These are phyloP conservation scores for Microctenopoma steveboyesi DNA, from an alignment of 2,797 vertebrate genomes.

Conservation along the genomic window DNA sequence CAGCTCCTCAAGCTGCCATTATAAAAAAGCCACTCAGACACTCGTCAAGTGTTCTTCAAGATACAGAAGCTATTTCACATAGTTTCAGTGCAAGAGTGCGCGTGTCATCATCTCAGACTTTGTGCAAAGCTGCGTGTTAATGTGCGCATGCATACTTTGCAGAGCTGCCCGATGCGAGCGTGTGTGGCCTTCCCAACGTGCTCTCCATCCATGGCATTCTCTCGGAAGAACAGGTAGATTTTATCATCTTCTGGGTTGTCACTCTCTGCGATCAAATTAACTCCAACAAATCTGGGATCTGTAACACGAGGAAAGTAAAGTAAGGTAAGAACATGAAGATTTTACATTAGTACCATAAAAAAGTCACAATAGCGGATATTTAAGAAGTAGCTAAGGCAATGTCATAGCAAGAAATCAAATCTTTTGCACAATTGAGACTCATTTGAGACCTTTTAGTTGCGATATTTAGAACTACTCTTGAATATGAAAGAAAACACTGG, in stretches of 20 bases:
- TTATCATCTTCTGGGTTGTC: constrained; percentile 99
- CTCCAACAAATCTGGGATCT: constrained; percentile 95
- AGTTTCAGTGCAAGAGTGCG: constrained; percentile 24
- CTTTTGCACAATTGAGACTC: background rate
- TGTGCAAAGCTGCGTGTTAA: constrained; percentile 17
- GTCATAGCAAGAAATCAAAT: too few species aligned
- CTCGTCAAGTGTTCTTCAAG: constrained; percentile 61
- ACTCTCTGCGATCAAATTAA: constrained; percentile 94
- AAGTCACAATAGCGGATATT: too few species aligned
- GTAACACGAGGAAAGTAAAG: constrained; percentile 28
- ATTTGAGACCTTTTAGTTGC: background rate
- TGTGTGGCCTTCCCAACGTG: constrained; percentile 96
- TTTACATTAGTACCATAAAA: too few species aligned
- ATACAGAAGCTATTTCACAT: constrained; percentile 58
- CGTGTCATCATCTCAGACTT: constrained; percentile 35
- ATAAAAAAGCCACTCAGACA: constrained; percentile 65
- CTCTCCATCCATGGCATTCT: constrained; percentile 97
- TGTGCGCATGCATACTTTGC: constrained; percentile 86
- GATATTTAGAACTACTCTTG: constrained; percentile 1
- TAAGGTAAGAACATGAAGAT: background rate
- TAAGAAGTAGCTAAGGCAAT: too few species aligned
- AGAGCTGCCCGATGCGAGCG: constrained; percentile 96
- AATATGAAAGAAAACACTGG: background rate
- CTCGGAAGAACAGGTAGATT: constrained; percentile 98
- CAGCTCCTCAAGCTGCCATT: constrained; percentile 60